Base-by-base conservation (phyloP, 2,113 vertebrate species). In the Steatornis caripensis region DNA sequence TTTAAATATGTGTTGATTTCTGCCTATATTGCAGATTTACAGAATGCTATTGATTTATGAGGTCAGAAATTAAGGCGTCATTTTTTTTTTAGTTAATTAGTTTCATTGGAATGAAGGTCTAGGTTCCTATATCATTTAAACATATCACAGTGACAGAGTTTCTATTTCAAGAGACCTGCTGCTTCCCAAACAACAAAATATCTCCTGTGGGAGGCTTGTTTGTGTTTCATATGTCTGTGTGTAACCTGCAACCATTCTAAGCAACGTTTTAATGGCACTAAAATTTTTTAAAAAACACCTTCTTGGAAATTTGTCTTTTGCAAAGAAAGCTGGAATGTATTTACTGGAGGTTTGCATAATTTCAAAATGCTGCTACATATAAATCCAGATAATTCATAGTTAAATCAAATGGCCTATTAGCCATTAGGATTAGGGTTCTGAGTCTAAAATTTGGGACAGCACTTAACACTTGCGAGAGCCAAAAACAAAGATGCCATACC, bases 271-370 rank as follows among this genome's bases (percentile, higher is more conserved):
- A 49, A 65, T 23, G 11, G 12, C 11, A 53, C 36, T 23, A 41
- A n/a, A 26, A 43, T 11, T 4, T 23, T 22, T 15, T 0, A 18
- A n/a, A n/a, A 2, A 2, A 3, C 9, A 27, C 14, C 5, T 70
- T 45, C 78, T 51, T 39, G 5, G 10, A 46, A 77, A 71, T 60
- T 16, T 17, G 5, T 66, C 6, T 34, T 60, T 65, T 82, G 20
- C 13, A 46, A 65, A 70, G 39, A 70, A 69, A 81, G 32, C 6
- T 57, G 37, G 11, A 76, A 34, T 55, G 45, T 58, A 36, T 24
- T 79, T 83, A 58, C 12, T 32, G 32, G 12, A 58, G 3, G 23
- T 51, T 62, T 70, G n/a, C 30, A 13, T 5, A 8, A 36, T 15
- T 39, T 86, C 16, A 57, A 53, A 77, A 48, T 65, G 4, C 26